Percentiles rank a stretch among this genome's conserved stretches.
phyloP scores from a whole-genome alignment of 2,888 invertebrate genomes.

The Drosophila robusta region DNA sequence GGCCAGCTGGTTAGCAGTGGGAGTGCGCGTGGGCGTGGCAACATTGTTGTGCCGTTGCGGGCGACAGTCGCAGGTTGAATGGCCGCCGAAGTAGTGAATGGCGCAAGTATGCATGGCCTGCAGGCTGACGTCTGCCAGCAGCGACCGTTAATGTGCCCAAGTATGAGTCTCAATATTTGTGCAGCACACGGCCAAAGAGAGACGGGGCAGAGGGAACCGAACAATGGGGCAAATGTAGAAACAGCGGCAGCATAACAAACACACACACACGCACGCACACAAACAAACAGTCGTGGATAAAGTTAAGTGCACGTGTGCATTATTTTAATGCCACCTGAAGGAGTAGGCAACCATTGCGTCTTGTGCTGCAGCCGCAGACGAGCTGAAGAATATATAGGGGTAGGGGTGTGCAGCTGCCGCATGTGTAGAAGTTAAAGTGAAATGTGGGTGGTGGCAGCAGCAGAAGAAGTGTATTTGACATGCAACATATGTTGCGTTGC shows the following conservation, averaged over 20 bases:
- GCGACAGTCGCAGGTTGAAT: constrained; percentile 64
- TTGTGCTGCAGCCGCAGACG: constrained; percentile 21
- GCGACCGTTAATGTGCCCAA: constrained; percentile 67
- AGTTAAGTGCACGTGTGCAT: constrained; percentile 84
- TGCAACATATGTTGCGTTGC: constrained; percentile 78
- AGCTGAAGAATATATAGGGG: too few species aligned
- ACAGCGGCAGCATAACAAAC: constrained; percentile 30
- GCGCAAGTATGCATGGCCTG: constrained; percentile 45
- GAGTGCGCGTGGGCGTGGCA: constrained; percentile 30
- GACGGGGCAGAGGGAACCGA: constrained; percentile 33
- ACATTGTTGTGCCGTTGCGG: constrained; percentile 55
- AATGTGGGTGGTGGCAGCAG: constrained; percentile 4
- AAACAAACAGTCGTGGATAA: constrained; percentile 78
- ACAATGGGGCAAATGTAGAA: constrained; percentile 53
- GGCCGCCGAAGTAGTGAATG: constrained; percentile 64
- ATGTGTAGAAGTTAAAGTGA: constrained; percentile 12
- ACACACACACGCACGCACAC: constrained; percentile 16
- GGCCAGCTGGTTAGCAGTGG: constrained; percentile 27
- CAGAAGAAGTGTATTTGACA: constrained; percentile 67
- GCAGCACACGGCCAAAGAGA: constrained; percentile 12
- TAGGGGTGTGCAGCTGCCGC: not conserved
- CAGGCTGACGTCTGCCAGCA: constrained; percentile 37
- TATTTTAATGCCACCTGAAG: constrained; percentile 84
- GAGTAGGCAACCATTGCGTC: constrained; percentile 63
- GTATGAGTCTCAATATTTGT: constrained; percentile 73